Evolutionary conservation across 2,113 vertebrate genomes (phyloP).

Genomic region (Boulengeromyrus knoepffleri): DNA sequence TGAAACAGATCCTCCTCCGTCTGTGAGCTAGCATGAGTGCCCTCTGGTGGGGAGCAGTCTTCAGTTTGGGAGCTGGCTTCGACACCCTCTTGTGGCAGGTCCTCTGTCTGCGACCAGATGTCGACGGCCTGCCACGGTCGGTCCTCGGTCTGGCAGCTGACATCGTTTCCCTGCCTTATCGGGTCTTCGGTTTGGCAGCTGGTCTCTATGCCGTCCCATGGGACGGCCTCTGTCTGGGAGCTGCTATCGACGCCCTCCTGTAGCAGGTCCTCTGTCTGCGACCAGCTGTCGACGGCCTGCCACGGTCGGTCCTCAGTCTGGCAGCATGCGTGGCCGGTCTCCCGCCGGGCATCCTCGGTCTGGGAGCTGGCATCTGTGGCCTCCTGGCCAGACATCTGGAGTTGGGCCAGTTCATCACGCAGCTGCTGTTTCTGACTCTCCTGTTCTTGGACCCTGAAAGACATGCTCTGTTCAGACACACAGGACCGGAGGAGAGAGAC

Average conservation of each 20-base stretch:
- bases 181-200: conserved; percentile 21
- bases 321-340: conserved; percentile 48
- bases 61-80: not conserved
- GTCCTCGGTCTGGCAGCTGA: conserved; percentile 12
- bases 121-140: too few species aligned
- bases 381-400: conserved; percentile 48
- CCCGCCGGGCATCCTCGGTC: conserved; percentile 47
- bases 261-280: conserved; percentile 27
- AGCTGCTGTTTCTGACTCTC: conserved; percentile 63
- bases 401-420: conserved; percentile 57
- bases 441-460: conserved; percentile 63
- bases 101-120: not conserved
- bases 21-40: conserved; percentile 21
- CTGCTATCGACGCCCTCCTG: conserved; percentile 43
- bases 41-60: not conserved
- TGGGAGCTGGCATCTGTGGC: conserved; percentile 60
- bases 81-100: not conserved
- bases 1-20: conserved; percentile 30
- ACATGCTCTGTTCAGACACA: conserved; percentile 15
- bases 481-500: not conserved
- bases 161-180: conserved; percentile 39
- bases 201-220: conserved; percentile 39
- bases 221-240: conserved; percentile 52
- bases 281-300: conserved; percentile 30
- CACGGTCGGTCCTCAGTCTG: conserved; percentile 32